Base-by-base conservation (phyloP, 2,797 vertebrate species). In the Adelosebastes latens region DNA sequence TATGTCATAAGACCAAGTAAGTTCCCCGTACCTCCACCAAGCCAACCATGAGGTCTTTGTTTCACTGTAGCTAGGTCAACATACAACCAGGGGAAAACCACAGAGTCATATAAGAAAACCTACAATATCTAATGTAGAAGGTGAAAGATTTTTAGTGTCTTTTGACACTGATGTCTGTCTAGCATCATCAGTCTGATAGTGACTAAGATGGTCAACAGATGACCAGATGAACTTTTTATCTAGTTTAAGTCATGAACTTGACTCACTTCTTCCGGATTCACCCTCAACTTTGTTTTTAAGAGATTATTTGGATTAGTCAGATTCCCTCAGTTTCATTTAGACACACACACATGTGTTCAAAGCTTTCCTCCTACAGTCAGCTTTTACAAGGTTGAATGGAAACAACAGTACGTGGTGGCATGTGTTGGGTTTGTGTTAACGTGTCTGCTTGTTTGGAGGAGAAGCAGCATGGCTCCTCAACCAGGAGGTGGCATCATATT, bases 1-100 rank as follows among this genome's bases (percentile, higher is more conserved):
- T 31, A 67, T 77, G 69, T 87, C 84, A 85, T 70, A 66, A 83
- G 73, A 83, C 81, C 55, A 66, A 52, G 42, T 77, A 72, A 87
- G 2, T 59, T 63, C 10, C 39, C 27, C 1, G 4, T 2, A 59
- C 31, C 22, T 32, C 31, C 5, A 9, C 6, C 8, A 52, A 72
- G 22, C 6, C 34, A 64, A 68, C 12, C 68, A 72, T 49, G 53
- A 25, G 11, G 3, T 24, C 61, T 79, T 88, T 53, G 70, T 81
- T 85, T 67, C 58, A 46, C 55, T 76, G 22, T 0, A n/a, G 22
- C 16, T 72, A 61, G 52, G 53, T 61, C 11, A 73, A 12, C 0
- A 13, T 31, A 32, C 18, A 69, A 22, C 14, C 4, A 63, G 5
- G 34, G 25, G 22, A 29, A 80, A 70, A 24, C 49, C 22, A 20